These are phyloP conservation scores for Corythucha ciliata DNA, from an alignment of 2,888 invertebrate species.

Conservation along the genomic window DNA sequence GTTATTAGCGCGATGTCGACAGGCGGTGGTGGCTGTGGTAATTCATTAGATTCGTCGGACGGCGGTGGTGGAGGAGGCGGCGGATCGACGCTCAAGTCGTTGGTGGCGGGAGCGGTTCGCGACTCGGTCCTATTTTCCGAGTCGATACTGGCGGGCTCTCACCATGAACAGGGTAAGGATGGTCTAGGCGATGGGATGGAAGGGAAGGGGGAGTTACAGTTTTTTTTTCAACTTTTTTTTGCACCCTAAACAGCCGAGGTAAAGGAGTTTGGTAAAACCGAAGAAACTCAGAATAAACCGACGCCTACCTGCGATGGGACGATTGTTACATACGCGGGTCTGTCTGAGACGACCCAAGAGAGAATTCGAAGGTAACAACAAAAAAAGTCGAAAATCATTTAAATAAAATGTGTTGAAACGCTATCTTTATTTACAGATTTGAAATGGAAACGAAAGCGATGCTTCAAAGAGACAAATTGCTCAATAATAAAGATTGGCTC, in stretches of 20 bases:
- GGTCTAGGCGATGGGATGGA: slow-evolving; percentile 20
- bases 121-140: slow-evolving; percentile 35
- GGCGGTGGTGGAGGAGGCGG: slow-evolving; percentile 24
- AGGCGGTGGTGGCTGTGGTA: slow-evolving; percentile 16
- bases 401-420: slow-evolving; percentile 1
- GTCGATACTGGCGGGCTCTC: slow-evolving; percentile 35
- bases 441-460: slow-evolving; percentile 67
- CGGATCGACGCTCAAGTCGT: no score
- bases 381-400: neutral
- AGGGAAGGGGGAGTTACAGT: slow-evolving; percentile 32
- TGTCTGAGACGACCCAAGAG: slow-evolving; percentile 53
- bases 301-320: slow-evolving; percentile 42
- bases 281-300: no score
- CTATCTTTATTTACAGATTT: slow-evolving; percentile 44
- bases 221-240: neutral
- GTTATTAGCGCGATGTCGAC: no score
- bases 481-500: slow-evolving; percentile 27
- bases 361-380: slow-evolving; percentile 47
- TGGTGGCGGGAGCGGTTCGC: slow-evolving; percentile 33
- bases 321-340: slow-evolving; percentile 52
- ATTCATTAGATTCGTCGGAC: slow-evolving; percentile 10
- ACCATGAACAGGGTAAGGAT: slow-evolving; percentile 44
- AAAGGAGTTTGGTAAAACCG: no score
- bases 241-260: neutral
- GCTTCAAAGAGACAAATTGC: slow-evolving; percentile 45